These are phyloP conservation scores for Phyllotreta cruciferae DNA, from an alignment of 2,888 invertebrate species.

Conservation along the genomic window DNA sequence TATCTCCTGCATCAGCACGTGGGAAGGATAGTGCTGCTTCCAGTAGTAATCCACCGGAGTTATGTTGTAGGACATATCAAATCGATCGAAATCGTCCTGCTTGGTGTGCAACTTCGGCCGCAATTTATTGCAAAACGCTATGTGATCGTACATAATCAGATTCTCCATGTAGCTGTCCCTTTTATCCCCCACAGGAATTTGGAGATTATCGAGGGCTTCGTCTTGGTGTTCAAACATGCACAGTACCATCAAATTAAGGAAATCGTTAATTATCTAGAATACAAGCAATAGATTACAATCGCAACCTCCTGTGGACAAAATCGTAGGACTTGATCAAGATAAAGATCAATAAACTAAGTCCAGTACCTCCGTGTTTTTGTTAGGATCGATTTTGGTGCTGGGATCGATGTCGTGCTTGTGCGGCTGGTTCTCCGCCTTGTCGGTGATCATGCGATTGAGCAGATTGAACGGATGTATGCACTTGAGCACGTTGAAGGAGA, in stretches of 20 bases:
- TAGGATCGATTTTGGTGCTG: slow-evolving; percentile 14
- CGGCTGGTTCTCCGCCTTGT: slow-evolving; percentile 28
- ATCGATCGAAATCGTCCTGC: not conserved
- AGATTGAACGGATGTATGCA: slow-evolving; percentile 31
- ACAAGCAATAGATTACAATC: no score
- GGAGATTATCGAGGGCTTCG: not conserved
- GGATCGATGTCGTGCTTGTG: slow-evolving; percentile 41
- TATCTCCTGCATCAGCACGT: slow-evolving; percentile 45
- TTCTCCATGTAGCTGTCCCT: slow-evolving; percentile 31
- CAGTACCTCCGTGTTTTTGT: slow-evolving; percentile 27
- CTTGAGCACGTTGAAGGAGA: slow-evolving; percentile 39
- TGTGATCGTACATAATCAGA: slow-evolving; percentile 31
- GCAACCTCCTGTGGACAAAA: no score
- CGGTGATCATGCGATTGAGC: slow-evolving; percentile 15
- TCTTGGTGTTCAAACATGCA: slow-evolving; percentile 2
- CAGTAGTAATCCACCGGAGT: slow-evolving; percentile 41
- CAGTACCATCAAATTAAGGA: no score
- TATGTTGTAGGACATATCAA: slow-evolving; percentile 9
- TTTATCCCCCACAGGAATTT: not conserved
- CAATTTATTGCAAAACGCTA: slow-evolving; percentile 21
- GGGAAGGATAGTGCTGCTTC: slow-evolving; percentile 45
- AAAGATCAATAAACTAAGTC: no score
- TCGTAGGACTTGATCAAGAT: no score
- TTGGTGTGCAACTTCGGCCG: slow-evolving; percentile 11
- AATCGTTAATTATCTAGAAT: no score